phyloP scores from a whole-genome alignment of 2,797 vertebrate species.

The Lepilemur septentrionalis region DNA sequence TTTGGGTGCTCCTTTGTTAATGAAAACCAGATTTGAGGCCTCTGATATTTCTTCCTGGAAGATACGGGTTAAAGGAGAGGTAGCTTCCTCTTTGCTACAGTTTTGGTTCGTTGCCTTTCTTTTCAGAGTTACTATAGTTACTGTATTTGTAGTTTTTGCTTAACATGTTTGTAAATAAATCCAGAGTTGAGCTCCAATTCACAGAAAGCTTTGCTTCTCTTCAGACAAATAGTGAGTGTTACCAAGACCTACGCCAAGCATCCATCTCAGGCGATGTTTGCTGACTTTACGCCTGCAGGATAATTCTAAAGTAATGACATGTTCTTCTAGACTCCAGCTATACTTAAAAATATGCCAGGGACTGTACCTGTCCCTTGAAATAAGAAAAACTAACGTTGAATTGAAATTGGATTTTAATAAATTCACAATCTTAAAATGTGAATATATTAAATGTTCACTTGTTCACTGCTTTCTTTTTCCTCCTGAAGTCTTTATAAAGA shows the following conservation, averaged over 20 bases:
- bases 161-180: constrained; percentile 35
- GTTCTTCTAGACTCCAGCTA: background rate
- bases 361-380: background rate
- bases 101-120: constrained; percentile 2
- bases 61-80: background rate
- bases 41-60: background rate
- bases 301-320: background rate
- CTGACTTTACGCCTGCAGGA: background rate
- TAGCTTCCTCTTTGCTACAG: background rate
- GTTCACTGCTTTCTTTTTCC: background rate
- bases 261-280: background rate
- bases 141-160: background rate
- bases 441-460: constrained; percentile 29
- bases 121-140: background rate
- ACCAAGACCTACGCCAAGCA: background rate
- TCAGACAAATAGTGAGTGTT: background rate
- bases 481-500: background rate
- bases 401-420: constrained; percentile 44
- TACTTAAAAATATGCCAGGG: background rate
- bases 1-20: background rate
- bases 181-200: background rate
- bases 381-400: constrained; percentile 27
- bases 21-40: background rate
- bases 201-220: background rate
- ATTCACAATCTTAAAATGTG: background rate